Evolutionary conservation across 2,888 invertebrate genomes (phyloP), one percentile per base, ranked within the genome.

Genomic region (Lasioglossum calceatum): DNA sequence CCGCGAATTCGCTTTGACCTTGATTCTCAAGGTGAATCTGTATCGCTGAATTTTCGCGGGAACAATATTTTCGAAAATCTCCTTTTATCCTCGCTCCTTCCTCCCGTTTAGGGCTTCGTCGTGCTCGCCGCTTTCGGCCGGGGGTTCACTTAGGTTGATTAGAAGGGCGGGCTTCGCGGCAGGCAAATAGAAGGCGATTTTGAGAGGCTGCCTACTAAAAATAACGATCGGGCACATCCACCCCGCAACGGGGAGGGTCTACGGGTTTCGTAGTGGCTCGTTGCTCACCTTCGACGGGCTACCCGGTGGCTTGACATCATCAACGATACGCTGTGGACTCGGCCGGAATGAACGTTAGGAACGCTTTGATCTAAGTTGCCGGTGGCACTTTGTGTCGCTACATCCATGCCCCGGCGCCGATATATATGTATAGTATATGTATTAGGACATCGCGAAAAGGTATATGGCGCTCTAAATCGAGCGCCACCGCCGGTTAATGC

Each of bases 311-410:
- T 87, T 82, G 82, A 72, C 82, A 87, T 88, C 88, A 89, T 88
- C 88, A 79, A 36, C 85, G 88, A 85, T 78, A 81, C 80, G 82
- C 73, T 84, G 91, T 90, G 81, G 83, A 89, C 86, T 90, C 91
- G 87, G 32, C 87, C 85, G 91, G 92, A 92, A 92, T 92, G 88
- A 92, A 91, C 93, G 93, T 92, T 89, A 82, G 90, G 82, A 89
- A 86, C 88, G 87, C 92, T 93, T 92, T 92, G 93, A 92, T 91
- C 92, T 77, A 64, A 74, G 58, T 77, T 77, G 58, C 75, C 81
- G 82, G 75, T 80, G 84, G 71, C 82, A 87, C 90, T 90, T 90
- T 87, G 84, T 86, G 77, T 54, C 83, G 64, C 72, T 72, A 39
- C 78, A 67, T 72, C 39, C 70, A 8, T 79, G 70, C 71, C 58